phyloP scores from a whole-genome alignment of 2,888 invertebrate species.

The Agonopterix alstromeriana region DNA sequence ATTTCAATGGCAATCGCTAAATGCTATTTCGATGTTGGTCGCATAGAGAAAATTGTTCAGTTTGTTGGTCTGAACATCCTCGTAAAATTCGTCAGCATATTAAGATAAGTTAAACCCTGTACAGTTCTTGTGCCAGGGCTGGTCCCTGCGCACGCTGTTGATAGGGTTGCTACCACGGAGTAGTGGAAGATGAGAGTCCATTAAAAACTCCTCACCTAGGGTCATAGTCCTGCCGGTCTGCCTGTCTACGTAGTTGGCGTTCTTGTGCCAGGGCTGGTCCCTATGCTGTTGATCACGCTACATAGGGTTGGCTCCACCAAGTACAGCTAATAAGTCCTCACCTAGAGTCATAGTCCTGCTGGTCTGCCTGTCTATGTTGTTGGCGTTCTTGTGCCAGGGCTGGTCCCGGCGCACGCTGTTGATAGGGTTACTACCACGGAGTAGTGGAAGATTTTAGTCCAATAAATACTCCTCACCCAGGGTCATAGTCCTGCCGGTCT shows the following conservation, averaged over 20 bases:
- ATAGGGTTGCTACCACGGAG: conserved; percentile 90
- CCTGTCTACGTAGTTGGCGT: conserved; percentile 43
- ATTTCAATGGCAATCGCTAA: too few relatives aligned
- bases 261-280: conserved; percentile 45
- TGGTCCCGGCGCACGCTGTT: conserved; percentile 79
- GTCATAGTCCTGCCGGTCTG: conserved; percentile 38
- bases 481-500: conserved; percentile 37
- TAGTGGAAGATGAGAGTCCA: conserved; percentile 83
- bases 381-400: conserved; percentile 50
- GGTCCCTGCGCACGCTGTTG: conserved; percentile 78
- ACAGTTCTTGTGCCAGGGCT: conserved; percentile 39
- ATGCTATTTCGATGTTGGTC: too few relatives aligned
- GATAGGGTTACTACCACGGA: conserved; percentile 91
- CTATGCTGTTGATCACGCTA: conserved; percentile 92
- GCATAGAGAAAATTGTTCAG: too few relatives aligned
- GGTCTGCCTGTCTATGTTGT: conserved; percentile 36
- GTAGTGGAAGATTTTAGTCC: conserved; percentile 84
- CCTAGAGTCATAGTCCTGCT: conserved; percentile 42
- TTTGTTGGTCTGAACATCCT: too few relatives aligned
- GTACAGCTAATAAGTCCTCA: conserved; percentile 83
- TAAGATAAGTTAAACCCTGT: too few relatives aligned
- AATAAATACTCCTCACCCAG: conserved; percentile 26
- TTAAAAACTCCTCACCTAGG: conserved; percentile 26
- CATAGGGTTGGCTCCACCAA: conserved; percentile 91
- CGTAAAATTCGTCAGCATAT: too few relatives aligned